phyloP scores from a whole-genome alignment of 2,888 invertebrate species.

The Hipparchia semele region DNA sequence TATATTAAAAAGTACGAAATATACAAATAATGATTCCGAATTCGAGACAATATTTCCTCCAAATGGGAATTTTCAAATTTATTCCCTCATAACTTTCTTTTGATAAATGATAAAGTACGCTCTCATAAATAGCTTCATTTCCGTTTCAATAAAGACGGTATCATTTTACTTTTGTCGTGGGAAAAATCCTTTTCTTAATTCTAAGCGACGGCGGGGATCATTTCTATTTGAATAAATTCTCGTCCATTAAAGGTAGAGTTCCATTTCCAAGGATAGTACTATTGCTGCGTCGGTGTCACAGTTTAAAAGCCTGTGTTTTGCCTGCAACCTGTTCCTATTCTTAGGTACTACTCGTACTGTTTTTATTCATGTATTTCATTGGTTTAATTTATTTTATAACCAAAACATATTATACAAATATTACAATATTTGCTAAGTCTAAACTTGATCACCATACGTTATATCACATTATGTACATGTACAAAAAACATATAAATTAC shows the following conservation, averaged over 20 bases:
- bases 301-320: background rate
- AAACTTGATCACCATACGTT: no score
- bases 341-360: background rate
- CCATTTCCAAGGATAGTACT: background rate
- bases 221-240: conserved; percentile 29
- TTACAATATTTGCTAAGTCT: background rate
- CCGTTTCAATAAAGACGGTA: conserved; percentile 31
- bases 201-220: conserved; percentile 16
- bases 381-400: background rate
- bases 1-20: background rate
- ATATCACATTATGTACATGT: no score
- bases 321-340: background rate
- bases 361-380: no score
- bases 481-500: no score
- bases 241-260: conserved; percentile 9
- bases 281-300: background rate
- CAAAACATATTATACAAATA: background rate
- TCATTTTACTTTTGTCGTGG: conserved; percentile 31
- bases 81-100: conserved; percentile 24
- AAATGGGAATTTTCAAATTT: conserved; percentile 27
- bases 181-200: conserved; percentile 27
- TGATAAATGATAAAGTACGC: conserved; percentile 29
- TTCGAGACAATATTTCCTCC: conserved; percentile 24
- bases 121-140: conserved; percentile 29
- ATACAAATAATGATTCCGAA: background rate